Conservation (phyloP, 2,797 vertebrate genomes). For the Sus cebifrons region DNA sequence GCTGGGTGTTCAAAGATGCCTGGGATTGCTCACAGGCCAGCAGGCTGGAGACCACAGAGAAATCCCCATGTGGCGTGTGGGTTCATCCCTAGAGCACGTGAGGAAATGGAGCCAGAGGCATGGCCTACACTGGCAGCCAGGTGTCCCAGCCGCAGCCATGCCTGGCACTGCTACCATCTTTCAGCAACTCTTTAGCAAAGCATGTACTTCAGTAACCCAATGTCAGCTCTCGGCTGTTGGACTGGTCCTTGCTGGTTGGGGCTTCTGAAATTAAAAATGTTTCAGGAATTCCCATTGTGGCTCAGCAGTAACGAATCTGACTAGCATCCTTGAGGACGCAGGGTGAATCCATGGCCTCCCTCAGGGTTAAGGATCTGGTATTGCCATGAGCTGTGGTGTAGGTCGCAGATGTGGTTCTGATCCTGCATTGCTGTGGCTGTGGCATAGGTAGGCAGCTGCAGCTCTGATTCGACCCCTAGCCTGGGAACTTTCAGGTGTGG, state of each 20-base stretch:
- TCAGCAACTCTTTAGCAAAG: neutral
- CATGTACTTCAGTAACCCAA: neutral
- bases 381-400: no score
- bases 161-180: neutral
- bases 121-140: no score
- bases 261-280: slow-evolving; percentile 52
- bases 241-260: neutral
- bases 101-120: neutral
- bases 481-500: no score
- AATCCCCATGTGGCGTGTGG: neutral
- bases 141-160: no score
- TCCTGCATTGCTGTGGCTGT: no score
- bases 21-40: neutral
- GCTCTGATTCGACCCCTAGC: no score
- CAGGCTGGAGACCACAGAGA: neutral
- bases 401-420: no score
- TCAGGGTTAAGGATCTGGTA: no score
- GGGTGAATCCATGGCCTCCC: no score
- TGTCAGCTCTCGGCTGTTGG: neutral
- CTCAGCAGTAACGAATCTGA: no score
- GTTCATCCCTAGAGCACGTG: neutral
- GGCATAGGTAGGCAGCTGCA: no score
- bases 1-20: neutral
- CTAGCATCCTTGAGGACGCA: no score
- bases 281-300: neutral